Evolutionary conservation across 2,888 invertebrate species (phyloP), one percentile per base, ranked within the genome.

Genomic region (Lydus trimaculatus): DNA sequence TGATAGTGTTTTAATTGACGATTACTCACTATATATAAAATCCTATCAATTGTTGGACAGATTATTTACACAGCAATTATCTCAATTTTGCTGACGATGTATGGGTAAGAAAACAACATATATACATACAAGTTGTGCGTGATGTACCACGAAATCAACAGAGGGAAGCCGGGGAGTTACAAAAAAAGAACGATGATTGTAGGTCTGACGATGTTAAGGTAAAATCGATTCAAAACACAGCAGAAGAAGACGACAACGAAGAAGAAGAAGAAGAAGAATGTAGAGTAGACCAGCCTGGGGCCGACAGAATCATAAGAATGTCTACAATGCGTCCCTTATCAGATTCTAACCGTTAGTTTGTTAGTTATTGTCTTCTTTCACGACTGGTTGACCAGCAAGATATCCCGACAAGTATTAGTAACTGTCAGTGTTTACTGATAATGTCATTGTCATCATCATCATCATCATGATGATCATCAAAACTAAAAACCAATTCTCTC

Each of bases 281-380:
- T 33, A 31, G 60, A 36, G 60, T 33, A 60, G 31, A 36, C 60
- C 15, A 60, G 65, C 48, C 39, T 15, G 48, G 52, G 65, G 33
- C 58, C 23, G 67, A 70, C 71, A 68, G 75, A 76, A 75, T 76
- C 75, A 74, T 75, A 78, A 75, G 80, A 80, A 80, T 80, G 80
- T 78, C 75, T 77, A 79, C 79, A 80, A 80, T 79, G 79, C 76
- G 71, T 73, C 78, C 78, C 74, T 81, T 81, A 81, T 81, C 81
- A 80, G 82, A 81, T 82, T 76, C 78, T 80, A 79, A 81, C 80
- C 75, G 81, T 81, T 80, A 79, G 78, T 80, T 80, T 78, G 80
- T 80, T 80, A 80, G 81, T 81, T 80, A 81, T 81, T 82, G 81
- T 81, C 80, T 80, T 79, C 77, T 74, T 78, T 75, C 78, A 76